Percentiles rank a stretch among this genome's conserved stretches.
phyloP scores from a whole-genome alignment of 1,140 invertebrate species.

The Drosophila teissieri region DNA sequence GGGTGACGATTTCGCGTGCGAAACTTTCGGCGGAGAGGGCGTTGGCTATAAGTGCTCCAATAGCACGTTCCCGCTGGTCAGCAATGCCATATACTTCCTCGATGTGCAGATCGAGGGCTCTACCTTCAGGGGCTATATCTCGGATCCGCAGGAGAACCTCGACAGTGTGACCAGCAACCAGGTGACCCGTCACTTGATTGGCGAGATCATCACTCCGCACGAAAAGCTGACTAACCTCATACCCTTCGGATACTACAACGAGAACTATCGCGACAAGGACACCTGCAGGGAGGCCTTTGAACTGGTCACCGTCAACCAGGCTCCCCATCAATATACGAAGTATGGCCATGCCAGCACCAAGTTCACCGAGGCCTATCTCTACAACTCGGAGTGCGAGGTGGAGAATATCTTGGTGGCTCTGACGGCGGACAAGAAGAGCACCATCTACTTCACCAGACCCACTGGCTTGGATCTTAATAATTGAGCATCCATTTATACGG shows the following conservation, averaged over 20 bases:
- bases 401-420: conserved; percentile 34
- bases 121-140: conserved; percentile 30
- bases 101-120: conserved; percentile 41
- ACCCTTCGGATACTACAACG: conserved; percentile 40
- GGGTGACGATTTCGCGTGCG: conserved; percentile 22
- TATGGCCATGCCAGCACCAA: conserved; percentile 7
- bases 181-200: conserved; percentile 23
- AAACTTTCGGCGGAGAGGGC: conserved; percentile 34
- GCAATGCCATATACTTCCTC: conserved; percentile 44
- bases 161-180: conserved; percentile 2
- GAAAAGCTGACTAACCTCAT: conserved; percentile 16
- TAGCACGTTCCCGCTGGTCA: conserved; percentile 27
- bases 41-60: conserved; percentile 41
- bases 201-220: conserved; percentile 21
- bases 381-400: conserved; percentile 20
- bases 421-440: conserved; percentile 28
- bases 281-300: conserved; percentile 30
- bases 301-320: conserved; percentile 39
- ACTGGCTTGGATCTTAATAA: conserved; percentile 7
- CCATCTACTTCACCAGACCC: conserved; percentile 41
- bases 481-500: not conserved
- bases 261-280: conserved; percentile 38
- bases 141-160: conserved; percentile 37
- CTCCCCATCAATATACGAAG: conserved; percentile 22
- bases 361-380: conserved; percentile 29